A percentile compares a stretch with the other conserved stretches of the same genome.
Conservation (phyloP, 2,888 invertebrate species). For the Pristionchus maxplancki region DNA sequence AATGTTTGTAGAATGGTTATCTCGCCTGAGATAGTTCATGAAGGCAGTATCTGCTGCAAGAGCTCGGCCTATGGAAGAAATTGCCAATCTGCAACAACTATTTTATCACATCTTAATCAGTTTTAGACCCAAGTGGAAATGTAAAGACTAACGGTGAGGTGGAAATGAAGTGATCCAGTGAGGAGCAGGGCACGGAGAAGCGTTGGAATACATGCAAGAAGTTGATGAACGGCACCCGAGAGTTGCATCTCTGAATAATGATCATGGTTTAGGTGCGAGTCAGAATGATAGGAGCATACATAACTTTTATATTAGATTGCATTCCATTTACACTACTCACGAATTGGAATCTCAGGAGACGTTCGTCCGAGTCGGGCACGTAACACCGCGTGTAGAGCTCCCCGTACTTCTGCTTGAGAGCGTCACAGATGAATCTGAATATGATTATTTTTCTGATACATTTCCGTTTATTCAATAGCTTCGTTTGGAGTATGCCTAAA, state of each 20-base stretch:
- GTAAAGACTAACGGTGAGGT: background rate
- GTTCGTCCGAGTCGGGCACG: conserved; percentile 66
- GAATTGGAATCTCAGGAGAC: conserved; percentile 53
- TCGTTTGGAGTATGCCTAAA: too few relatives aligned
- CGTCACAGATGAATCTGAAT: conserved; percentile 68
- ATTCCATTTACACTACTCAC: background rate
- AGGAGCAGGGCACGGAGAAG: conserved; percentile 60
- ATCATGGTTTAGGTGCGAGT: background rate
- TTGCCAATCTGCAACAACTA: background rate
- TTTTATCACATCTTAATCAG: too few relatives aligned
- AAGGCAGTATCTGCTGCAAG: conserved; percentile 71
- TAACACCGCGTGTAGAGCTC: conserved; percentile 74
- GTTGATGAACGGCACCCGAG: conserved; percentile 65
- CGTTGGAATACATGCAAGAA: conserved; percentile 71
- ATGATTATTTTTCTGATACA: background rate
- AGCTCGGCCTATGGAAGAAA: conserved; percentile 65
- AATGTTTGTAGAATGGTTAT: background rate
- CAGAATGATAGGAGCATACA: background rate
- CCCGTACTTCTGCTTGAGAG: conserved; percentile 64
- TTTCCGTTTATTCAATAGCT: background rate
- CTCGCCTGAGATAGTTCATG: conserved; percentile 69
- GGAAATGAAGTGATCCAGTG: conserved; percentile 25
- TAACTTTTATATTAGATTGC: too few relatives aligned
- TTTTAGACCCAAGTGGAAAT: background rate
- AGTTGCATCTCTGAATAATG: conserved; percentile 63